Conservation (phyloP, 2,797 vertebrate genomes). For the Syndactyla subalaris region DNA sequence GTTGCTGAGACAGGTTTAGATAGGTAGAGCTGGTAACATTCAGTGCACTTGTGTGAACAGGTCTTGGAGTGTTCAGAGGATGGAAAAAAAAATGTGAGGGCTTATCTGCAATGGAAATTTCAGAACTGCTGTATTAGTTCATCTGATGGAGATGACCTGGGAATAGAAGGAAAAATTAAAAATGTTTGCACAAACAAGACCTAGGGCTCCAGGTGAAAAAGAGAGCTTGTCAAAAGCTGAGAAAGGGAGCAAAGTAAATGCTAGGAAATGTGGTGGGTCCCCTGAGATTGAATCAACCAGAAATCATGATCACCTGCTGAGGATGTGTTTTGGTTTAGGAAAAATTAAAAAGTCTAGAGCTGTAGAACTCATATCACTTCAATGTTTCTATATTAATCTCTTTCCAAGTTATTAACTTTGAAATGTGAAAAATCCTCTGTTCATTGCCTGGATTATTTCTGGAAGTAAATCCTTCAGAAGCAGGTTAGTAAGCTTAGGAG, state of each 20-base stretch:
- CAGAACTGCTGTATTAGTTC: background rate
- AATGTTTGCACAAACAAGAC: background rate
- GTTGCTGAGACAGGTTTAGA: background rate
- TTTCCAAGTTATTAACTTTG: slow-evolving; percentile 46
- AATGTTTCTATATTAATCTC: slow-evolving; percentile 37
- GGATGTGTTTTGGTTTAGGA: background rate
- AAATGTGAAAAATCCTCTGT: slow-evolving; percentile 41
- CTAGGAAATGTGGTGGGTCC: background rate
- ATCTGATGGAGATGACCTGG: background rate
- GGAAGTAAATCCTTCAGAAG: slow-evolving; percentile 36
- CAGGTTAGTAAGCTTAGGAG: slow-evolving; percentile 14
- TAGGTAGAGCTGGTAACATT: background rate
- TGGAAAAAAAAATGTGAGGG: background rate
- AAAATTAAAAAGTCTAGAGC: background rate
- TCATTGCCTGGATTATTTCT: slow-evolving; percentile 56
- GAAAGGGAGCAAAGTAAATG: background rate
- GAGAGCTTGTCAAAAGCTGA: background rate
- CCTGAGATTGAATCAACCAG: background rate
- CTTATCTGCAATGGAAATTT: background rate
- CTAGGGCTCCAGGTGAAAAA: background rate
- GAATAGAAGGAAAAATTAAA: background rate
- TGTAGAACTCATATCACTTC: background rate
- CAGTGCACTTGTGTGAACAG: background rate
- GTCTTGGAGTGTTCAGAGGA: background rate
- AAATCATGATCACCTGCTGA: background rate